phyloP scores from a whole-genome alignment of 2,888 invertebrate genomes.

The Sussaba pulchella region DNA sequence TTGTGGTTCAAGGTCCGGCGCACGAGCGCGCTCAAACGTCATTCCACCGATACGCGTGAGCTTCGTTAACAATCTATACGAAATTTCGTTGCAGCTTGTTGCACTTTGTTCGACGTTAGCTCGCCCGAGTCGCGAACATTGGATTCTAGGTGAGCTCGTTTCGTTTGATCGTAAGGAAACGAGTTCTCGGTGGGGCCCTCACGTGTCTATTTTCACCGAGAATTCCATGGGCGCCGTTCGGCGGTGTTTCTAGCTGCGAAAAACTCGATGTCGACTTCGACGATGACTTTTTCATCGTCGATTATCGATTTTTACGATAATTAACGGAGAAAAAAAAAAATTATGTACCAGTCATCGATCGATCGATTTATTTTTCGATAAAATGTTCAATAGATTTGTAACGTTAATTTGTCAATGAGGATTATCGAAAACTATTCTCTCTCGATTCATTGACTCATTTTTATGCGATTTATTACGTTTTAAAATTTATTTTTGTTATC shows the following conservation, averaged over 20 bases:
- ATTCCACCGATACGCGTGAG: conserved; percentile 6
- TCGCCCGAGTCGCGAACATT: too few species aligned
- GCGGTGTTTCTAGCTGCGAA: neutral
- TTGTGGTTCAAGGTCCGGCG: conserved; percentile 63
- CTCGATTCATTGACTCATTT: too few species aligned
- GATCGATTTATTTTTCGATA: too few species aligned
- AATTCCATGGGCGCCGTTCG: conserved; percentile 45
- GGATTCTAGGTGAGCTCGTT: neutral
- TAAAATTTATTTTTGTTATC: too few species aligned
- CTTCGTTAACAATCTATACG: neutral
- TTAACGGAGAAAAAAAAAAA: neutral
- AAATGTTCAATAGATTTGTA: neutral
- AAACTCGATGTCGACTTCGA: too few species aligned
- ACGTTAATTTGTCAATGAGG: conserved; percentile 27
- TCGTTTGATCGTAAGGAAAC: neutral
- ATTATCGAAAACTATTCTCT: conserved; percentile 15
- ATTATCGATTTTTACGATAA: too few species aligned
- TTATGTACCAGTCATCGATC: neutral
- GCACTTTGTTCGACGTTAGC: neutral
- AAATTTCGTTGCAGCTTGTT: neutral
- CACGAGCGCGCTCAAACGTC: conserved; percentile 42
- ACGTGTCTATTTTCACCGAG: conserved; percentile 47
- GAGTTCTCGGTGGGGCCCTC: neutral
- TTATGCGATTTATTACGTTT: too few species aligned
- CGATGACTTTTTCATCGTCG: too few species aligned